Conservation (phyloP, 2,888 invertebrate species). For the Drosophila hamatofila region DNA sequence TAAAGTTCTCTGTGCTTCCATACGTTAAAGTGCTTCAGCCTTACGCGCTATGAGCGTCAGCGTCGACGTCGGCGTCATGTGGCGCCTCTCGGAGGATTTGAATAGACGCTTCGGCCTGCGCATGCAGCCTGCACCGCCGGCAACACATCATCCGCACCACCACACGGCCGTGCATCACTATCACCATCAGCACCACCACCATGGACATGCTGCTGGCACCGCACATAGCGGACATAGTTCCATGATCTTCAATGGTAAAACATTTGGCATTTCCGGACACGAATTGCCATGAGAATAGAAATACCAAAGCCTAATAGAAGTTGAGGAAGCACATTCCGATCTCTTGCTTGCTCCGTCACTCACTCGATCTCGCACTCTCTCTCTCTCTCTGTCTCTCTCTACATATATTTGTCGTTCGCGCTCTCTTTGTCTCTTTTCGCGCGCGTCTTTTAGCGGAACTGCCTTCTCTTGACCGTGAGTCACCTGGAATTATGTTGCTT, state of each 20-base stretch:
- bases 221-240: constrained; percentile 62
- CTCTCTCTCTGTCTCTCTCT: not conserved
- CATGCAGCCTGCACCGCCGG: constrained; percentile 83
- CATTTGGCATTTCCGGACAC: constrained; percentile 44
- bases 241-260: constrained; percentile 72
- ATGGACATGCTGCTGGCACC: constrained; percentile 43
- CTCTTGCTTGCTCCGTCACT: constrained; percentile 3
- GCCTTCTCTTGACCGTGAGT: constrained; percentile 32
- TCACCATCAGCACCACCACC: constrained; percentile 60
- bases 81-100: constrained; percentile 85
- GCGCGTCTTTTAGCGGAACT: not conserved
- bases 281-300: constrained; percentile 16
- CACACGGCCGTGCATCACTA: constrained; percentile 64
- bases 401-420: not conserved
- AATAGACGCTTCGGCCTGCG: constrained; percentile 85
- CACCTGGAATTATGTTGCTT: constrained; percentile 32
- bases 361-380: constrained; percentile 5
- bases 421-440: constrained; percentile 13
- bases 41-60: constrained; percentile 84
- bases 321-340: constrained; percentile 13
- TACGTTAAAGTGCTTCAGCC: not conserved
- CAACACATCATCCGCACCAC: constrained; percentile 74
- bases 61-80: constrained; percentile 86
- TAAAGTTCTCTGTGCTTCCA: constrained; percentile 4
- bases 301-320: constrained; percentile 11